Base-by-base conservation (phyloP, 2,888 invertebrate genomes). In the Suillia variegata region DNA sequence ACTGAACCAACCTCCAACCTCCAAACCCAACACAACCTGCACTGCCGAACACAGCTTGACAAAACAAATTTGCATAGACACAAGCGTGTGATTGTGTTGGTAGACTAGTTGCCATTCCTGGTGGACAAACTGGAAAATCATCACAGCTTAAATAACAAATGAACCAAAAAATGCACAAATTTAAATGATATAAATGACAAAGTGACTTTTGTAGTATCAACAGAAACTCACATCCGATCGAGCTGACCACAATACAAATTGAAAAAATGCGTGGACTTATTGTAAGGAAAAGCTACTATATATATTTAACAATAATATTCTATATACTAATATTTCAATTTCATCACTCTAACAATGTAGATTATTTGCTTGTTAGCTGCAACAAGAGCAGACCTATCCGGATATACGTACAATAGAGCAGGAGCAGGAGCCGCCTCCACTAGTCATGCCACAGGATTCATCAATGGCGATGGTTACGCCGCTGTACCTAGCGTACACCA, bases 221-320 rank as follows among this genome's bases (percentile, higher is more conserved):
- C 38, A 38, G 4, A 13, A 38, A 13, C 38, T 38, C 38, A 38
- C 3, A 8, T 13, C 10, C 38, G 4, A 4, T 13, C 38, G 38
- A 38, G 38, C 6, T 4, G 38, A 31, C 12, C 31, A n/a, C 38
- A 38, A 38, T 8, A 38, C 6, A 8, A 38, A n/a, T 4, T 38
- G 12, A 38, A 72, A 31, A 47, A 17, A 96, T 71, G 98, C 98
- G 98, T 67, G 71, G 68, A 68, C 65, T 76, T 66, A 45, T 77
- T 69, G 75, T 76, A 63, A 70, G 72, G 26, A 26, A 10, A 5
- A n/a, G n/a, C n/a, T 60, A 57, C 52, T 56, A 34, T 54, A 12
- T 26, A 54, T 17, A 26, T 26, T 4, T n/a, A n/a, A n/a, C n/a
- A n/a, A n/a, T n/a, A n/a, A n/a, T n/a, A n/a, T n/a, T n/a, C n/a